These are phyloP conservation scores for Helostoma temminkii DNA, from an alignment of 2,797 vertebrate genomes.

Conservation along the genomic window DNA sequence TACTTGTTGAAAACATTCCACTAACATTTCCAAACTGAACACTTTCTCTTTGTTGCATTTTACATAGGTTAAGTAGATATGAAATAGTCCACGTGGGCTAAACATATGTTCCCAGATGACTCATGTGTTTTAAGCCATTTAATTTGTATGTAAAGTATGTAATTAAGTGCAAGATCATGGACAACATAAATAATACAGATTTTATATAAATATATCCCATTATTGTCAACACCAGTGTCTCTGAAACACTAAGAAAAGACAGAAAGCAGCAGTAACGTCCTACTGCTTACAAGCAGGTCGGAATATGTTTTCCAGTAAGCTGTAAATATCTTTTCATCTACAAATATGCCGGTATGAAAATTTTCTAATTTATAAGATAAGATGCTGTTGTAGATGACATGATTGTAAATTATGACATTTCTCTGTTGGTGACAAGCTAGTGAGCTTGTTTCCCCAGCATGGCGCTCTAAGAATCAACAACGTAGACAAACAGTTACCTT, in stretches of 20 bases:
- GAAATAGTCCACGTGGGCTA: background rate
- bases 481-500: no score
- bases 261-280: no score
- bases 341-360: slow-evolving; percentile 4
- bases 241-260: background rate
- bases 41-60: background rate
- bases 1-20: no score
- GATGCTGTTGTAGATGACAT: background rate
- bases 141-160: no score
- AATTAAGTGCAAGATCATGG: no score
- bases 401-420: background rate
- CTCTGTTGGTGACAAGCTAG: background rate
- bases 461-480: no score
- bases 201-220: no score
- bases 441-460: background rate
- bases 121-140: no score
- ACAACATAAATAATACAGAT: no score
- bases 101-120: background rate
- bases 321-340: no score
- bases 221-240: no score
- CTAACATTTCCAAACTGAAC: no score
- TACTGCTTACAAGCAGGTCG: slow-evolving; percentile 1
- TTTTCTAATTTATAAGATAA: background rate
- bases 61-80: background rate
- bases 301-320: slow-evolving; percentile 10